Evolutionary conservation across 2,113 vertebrate species (phyloP), one percentile per base, ranked within the genome.

Genomic region (Centropus unirufus): DNA sequence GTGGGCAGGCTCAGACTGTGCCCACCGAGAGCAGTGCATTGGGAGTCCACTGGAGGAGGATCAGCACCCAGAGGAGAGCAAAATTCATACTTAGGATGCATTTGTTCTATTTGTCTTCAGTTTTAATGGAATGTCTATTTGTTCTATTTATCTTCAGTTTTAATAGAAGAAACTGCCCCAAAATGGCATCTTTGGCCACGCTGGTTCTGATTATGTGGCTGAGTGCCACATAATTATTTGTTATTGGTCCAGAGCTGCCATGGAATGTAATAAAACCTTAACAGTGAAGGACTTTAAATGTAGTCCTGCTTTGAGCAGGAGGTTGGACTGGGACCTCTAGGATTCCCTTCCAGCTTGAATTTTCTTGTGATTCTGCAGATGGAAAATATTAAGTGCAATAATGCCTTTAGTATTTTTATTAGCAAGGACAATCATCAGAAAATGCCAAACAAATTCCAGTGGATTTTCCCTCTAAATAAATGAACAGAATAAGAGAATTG

Each of bases 401-500:
- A 52, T 29, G 15, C 27, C n/a, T 72, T 83, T 80, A 67, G 42
- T 46, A 58, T 61, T 70, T 83, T 29, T 46, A 36, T 54, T 75
- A 61, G 46, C 19, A 26, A 61, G 18, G 44, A 34, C 39, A 87
- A 9, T 42, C 11, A 47, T 67, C 18, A 49, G 12, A 30, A 95
- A 94, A 87, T 54, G 24, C 7, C 49, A 68, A 83, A 70, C 4
- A 54, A 82, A 82, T 29, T 39, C 74, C 18, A 51, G 4, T 30
- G 23, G 30, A 26, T 59, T 86, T 86, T 92, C 55, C 29, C 11
- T 72, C 57, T 79, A 62, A 91, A 68, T 72, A 84, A 72, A 55
- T 44, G 3, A 90, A 42, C 26, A 57, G n/a, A 57, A 30, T 52
- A 79, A 87, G 40, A 21, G 27, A 54, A 57, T 46, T 12, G 78